Evolutionary conservation across 2,113 vertebrate genomes (phyloP), one percentile per base, ranked within the genome.

Genomic region (Semicossyphus pulcher): DNA sequence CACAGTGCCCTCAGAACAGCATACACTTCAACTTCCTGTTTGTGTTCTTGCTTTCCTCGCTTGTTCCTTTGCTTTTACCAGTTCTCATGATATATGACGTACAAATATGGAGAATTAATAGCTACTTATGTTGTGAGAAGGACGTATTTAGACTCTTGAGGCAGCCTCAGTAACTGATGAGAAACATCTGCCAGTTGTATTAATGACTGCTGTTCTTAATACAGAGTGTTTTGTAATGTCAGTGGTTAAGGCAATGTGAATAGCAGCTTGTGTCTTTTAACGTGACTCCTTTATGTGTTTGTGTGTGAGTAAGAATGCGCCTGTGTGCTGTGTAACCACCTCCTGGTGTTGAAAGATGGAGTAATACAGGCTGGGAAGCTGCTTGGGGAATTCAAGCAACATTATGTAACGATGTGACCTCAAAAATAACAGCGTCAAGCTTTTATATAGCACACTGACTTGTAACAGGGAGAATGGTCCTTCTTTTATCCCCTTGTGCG

Each of bases 321-420:
- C 15, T 15, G 4, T 1, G 7, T 25, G 44, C 29, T 23, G 11
- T 42, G 42, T 48, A 9, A 0, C 1, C 18, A 45, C 44, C 32
- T 62, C 29, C 10, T 42, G 10, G n/a, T 16, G 20, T 34, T 21
- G 18, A 7, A 29, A 47, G 31, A 26, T 42, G 37, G 25, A 23
- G 36, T n/a, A 51, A n/a, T 28, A 37, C 52, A 49, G 29, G 36
- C 48, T 31, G 36, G 21, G 41, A 64, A 57, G 37, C 32, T 63
- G 41, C 53, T 76, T 44, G 47, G 0, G 21, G 34, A 56, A 21
- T 74, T 69, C 8, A 41, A 16, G 3, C 15, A 41, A 7, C 15
- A 41, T 41, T 41, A 41, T 18, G 39, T 41, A 41, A 41, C 39
- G 16, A 16, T 39, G 39, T 41, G 39, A 41, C 39, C 39, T 41